Evolutionary conservation across 2,797 vertebrate species (phyloP).

Genomic region (Acanthis flammea): DNA sequence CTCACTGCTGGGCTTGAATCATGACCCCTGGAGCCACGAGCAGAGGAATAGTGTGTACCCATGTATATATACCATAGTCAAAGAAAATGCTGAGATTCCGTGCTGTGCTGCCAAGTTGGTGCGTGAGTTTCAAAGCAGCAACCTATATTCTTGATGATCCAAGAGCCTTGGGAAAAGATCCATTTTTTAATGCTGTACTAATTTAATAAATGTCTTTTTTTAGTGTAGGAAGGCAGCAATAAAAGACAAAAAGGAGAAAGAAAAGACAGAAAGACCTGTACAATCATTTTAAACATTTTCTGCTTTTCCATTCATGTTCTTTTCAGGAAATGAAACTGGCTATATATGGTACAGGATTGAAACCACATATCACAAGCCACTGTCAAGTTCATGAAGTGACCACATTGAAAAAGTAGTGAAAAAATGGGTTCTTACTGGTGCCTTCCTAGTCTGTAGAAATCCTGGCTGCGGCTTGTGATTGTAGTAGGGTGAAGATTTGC

Average conservation of each 20-base stretch:
- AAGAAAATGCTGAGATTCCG: neutral
- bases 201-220: neutral
- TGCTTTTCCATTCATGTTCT: neutral
- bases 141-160: neutral
- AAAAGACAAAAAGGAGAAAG: neutral
- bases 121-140: neutral
- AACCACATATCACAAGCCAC: conserved; percentile 5
- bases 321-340: conserved; percentile 8
- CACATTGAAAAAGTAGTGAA: conserved; percentile 8
- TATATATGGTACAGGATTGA: neutral
- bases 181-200: neutral
- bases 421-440: neutral
- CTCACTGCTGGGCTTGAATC: neutral
- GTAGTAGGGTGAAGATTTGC: conserved; percentile 52
- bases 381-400: neutral
- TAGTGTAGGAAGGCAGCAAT: neutral
- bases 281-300: neutral
- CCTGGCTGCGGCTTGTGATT: neutral
- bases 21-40: rapidly evolving
- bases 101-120: neutral
- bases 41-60: neutral
- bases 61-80: neutral
- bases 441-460: neutral
- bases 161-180: neutral
- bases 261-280: neutral